Evolutionary conservation across 1,140 invertebrate genomes (phyloP).

Genomic region (Diplogasteroides magnus): DNA sequence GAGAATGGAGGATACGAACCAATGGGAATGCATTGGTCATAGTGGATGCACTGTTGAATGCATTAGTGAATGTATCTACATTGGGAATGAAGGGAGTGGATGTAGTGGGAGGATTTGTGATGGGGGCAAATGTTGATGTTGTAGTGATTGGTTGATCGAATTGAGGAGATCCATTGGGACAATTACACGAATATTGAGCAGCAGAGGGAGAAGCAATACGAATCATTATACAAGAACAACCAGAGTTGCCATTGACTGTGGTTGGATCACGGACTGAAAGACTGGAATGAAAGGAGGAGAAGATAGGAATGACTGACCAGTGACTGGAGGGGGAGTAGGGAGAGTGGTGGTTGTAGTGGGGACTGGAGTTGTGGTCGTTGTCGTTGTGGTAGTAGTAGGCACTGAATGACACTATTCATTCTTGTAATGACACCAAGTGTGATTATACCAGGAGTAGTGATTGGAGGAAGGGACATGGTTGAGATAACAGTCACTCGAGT

Average conservation of each 20-base stretch:
- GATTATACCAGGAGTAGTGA: neutral
- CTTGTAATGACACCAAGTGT: neutral
- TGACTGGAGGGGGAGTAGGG: neutral
- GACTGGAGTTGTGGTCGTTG: neutral
- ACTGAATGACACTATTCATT: neutral
- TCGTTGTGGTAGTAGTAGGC: neutral
- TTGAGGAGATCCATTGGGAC: neutral
- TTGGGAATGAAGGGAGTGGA: too few relatives aligned
- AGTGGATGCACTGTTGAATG: neutral
- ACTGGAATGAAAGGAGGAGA: neutral
- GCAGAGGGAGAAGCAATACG: neutral
- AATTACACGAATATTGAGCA: neutral
- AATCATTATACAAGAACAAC: neutral
- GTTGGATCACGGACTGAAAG: neutral
- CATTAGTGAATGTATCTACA: neutral
- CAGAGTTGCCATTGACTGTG: neutral
- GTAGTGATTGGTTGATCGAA: too few relatives aligned
- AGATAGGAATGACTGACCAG: neutral
- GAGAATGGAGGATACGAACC: neutral
- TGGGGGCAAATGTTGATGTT: too few relatives aligned
- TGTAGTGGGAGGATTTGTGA: too few relatives aligned
- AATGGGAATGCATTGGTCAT: neutral
- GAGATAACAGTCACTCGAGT: neutral
- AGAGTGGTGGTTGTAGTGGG: neutral
- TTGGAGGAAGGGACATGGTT: neutral